These are phyloP conservation scores for Heteromyza rotundicornis DNA, from an alignment of 2,888 invertebrate species.

Conservation along the genomic window DNA sequence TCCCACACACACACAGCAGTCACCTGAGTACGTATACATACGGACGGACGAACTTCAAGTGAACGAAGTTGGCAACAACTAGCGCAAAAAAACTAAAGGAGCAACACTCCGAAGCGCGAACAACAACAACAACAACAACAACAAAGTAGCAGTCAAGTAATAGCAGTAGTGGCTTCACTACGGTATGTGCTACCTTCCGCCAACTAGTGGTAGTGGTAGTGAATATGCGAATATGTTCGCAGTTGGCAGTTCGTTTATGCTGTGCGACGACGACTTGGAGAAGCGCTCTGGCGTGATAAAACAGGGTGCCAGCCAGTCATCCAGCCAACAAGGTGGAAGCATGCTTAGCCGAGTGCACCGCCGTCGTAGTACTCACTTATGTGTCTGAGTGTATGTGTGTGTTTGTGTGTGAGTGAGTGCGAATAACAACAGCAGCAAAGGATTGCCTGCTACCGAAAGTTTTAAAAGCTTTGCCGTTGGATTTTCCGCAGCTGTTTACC, in stretches of 20 bases:
- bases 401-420: not conserved
- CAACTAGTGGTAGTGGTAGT: too few relatives aligned
- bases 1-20: not conserved
- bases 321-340: not conserved
- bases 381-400: not conserved
- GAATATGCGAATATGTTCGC: too few relatives aligned
- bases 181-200: too few relatives aligned
- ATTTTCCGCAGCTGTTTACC: slow-evolving; percentile 6
- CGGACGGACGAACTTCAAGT: not conserved
- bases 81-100: not conserved
- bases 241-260: not conserved
- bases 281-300: not conserved
- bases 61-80: not conserved
- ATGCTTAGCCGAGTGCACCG: not conserved
- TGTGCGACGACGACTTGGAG: not conserved
- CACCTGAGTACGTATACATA: too few relatives aligned
- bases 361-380: not conserved
- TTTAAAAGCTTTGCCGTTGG: slow-evolving; percentile 17
- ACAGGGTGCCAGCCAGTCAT: too few relatives aligned
- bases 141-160: too few relatives aligned
- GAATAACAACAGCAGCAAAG: slow-evolving; percentile 12
- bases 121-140: too few relatives aligned
- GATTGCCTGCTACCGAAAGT: slow-evolving; percentile 19
- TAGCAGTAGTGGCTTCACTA: not conserved
- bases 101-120: not conserved